These are phyloP conservation scores for Palythoa grandis DNA, from an alignment of 92 coral and sea anemone species.

Conservation along the genomic window DNA sequence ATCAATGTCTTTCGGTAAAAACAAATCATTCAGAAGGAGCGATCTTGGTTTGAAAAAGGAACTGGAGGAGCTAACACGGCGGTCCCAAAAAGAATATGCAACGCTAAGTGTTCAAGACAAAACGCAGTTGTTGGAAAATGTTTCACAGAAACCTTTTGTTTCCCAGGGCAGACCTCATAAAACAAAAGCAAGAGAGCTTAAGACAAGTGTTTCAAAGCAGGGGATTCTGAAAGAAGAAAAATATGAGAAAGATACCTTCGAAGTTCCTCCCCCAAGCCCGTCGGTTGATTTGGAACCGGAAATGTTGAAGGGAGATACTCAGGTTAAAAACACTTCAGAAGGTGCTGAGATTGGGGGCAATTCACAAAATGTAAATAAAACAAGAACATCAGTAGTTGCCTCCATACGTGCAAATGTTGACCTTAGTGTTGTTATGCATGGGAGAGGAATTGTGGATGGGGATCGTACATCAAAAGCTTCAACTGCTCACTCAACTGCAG, in stretches of 20 bases:
- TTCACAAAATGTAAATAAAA: slow-evolving; percentile 20
- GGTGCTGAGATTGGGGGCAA: not conserved
- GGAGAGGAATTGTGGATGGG: slow-evolving; percentile 72
- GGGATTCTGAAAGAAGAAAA: slow-evolving; percentile 27
- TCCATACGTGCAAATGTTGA: slow-evolving; percentile 85
- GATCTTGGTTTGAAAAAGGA: slow-evolving; percentile 71
- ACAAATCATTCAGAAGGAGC: slow-evolving; percentile 75
- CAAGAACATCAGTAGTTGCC: slow-evolving; percentile 61
- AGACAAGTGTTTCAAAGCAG: slow-evolving; percentile 35
- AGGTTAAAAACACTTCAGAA: not conserved
- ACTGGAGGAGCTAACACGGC: slow-evolving; percentile 72
- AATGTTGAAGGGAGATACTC: slow-evolving; percentile 34
- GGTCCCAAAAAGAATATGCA: slow-evolving; percentile 79
- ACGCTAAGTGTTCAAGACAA: slow-evolving; percentile 68
- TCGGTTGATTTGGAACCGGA: slow-evolving; percentile 76
- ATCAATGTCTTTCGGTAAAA: slow-evolving; percentile 90
- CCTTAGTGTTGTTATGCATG: slow-evolving; percentile 95
- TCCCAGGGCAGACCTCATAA: slow-evolving; percentile 34
- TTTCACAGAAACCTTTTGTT: not conserved
- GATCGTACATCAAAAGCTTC: slow-evolving; percentile 44
- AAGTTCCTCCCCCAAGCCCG: slow-evolving; percentile 75
- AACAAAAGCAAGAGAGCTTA: slow-evolving; percentile 31
- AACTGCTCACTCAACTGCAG: slow-evolving; percentile 26
- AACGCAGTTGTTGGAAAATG: slow-evolving; percentile 54
- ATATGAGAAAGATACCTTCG: slow-evolving; percentile 17